Base-by-base conservation (phyloP, 2,888 invertebrate genomes). In the Blastobasis adustella region DNA sequence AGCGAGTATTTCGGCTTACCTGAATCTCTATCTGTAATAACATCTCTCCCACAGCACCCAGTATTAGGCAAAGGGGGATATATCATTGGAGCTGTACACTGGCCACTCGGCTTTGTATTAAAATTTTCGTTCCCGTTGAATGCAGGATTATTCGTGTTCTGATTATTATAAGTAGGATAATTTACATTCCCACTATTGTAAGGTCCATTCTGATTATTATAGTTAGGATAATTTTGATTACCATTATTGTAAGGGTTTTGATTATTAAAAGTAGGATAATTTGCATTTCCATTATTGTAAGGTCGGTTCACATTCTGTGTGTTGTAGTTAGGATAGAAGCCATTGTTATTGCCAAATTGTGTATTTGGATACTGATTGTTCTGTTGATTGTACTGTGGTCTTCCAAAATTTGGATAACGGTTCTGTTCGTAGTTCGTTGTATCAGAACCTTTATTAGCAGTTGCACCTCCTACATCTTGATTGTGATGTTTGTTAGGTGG, bases 11-110 rank as follows among this genome's bases (percentile, higher is more conserved):
- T 53, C 39, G 61, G 60, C 69, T 67, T 73, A 82, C 85, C 82
- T 51, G 69, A 71, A 63, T 78, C 73, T 60, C 71, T 78, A 57
- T 76, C 72, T 51, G 63, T 54, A 49, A 76, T 76, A 5, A 71
- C 74, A 56, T 86, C 83, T 37, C 64, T 66, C 39, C 86, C 86
- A 56, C 86, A 86, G 63, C 86, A 86, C 51, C 74, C 79, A 46
- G 76, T 65, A 54, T 71, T 62, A 45, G 81, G 76, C 47, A 70
- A 67, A 4, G 83, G 82, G 4, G 80, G 78, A 38, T 72, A 67
- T 60, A 69, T 78, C 54, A 74, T 71, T 69, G 71, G 54, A 7
- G 54, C 52, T 37, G 68, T 55, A 55, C 84, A 83, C 58, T 77
- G 74, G 37, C 63, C 64, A 50, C 43, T 60, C 45, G 56, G 51